phyloP scores from a whole-genome alignment of 2,888 invertebrate genomes.

The Euzophera pinguis region DNA sequence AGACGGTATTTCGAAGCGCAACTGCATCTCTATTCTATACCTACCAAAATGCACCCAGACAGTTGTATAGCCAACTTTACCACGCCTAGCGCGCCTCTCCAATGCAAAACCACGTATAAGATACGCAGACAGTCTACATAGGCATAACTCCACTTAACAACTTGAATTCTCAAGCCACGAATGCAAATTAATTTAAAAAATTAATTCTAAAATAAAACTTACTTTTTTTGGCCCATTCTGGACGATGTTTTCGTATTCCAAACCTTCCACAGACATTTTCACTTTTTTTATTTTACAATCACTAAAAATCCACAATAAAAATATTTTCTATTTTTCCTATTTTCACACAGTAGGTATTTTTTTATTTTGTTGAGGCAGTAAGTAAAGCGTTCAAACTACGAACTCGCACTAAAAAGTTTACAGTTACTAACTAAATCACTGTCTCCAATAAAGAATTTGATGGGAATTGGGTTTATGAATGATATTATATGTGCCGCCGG shows the following conservation, averaged over 20 bases:
- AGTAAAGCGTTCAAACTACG: constrained; percentile 36
- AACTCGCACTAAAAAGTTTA: constrained; percentile 47
- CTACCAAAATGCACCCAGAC: constrained; percentile 67
- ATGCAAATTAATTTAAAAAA: constrained; percentile 18
- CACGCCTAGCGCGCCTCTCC: constrained; percentile 40
- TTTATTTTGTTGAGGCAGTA: constrained; percentile 33
- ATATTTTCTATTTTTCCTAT: constrained; percentile 39
- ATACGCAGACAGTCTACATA: constrained; percentile 4
- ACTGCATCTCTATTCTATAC: constrained; percentile 43
- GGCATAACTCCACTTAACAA: constrained; percentile 7
- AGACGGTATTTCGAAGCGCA: constrained; percentile 45
- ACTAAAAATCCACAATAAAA: constrained; percentile 52
- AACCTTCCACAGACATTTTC: constrained; percentile 74
- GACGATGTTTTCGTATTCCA: constrained; percentile 82
- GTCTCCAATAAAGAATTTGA: constrained; percentile 52
- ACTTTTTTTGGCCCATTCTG: constrained; percentile 84
- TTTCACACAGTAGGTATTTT: constrained; percentile 43
- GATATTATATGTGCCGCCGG: constrained; percentile 53
- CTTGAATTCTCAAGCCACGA: constrained; percentile 3
- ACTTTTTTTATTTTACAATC: constrained; percentile 50
- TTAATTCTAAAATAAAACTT: constrained; percentile 44
- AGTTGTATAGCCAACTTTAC: constrained; percentile 54
- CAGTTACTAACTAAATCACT: constrained; percentile 54
- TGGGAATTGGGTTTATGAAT: constrained; percentile 49
- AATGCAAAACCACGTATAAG: constrained; percentile 28